phyloP scores from a whole-genome alignment of 2,888 invertebrate species.

The Ellobium chinense region DNA sequence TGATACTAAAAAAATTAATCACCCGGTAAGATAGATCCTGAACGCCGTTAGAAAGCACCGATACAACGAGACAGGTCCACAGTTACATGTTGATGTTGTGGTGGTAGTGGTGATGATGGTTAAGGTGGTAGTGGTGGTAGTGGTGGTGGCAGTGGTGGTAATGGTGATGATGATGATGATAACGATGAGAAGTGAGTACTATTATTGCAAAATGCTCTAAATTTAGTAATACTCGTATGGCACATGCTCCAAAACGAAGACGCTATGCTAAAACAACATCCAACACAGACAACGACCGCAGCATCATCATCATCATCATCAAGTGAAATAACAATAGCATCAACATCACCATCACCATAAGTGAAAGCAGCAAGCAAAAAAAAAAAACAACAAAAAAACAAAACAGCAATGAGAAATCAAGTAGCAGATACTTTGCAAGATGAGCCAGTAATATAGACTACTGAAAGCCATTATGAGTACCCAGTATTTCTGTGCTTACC shows the following conservation, averaged over 20 bases:
- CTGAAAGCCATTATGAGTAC: not conserved
- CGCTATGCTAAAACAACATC: not conserved
- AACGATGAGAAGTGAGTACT: not conserved
- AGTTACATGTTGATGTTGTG: slow-evolving; percentile 16
- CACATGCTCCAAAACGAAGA: too few relatives aligned
- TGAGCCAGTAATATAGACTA: not conserved
- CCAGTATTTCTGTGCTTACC: not conserved
- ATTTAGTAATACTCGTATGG: too few relatives aligned
- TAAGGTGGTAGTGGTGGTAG: slow-evolving; percentile 25
- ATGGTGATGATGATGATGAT: slow-evolving; percentile 2
- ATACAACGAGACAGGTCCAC: too few relatives aligned
- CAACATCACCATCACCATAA: too few relatives aligned
- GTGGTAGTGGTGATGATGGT: slow-evolving; percentile 23
- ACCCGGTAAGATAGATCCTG: too few relatives aligned
- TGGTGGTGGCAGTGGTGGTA: slow-evolving; percentile 29
- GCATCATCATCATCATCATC: too few relatives aligned
- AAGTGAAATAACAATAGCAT: too few relatives aligned
- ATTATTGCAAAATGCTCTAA: too few relatives aligned
- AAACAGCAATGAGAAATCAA: not conserved
- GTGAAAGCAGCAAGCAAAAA: too few relatives aligned
- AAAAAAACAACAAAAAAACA: not conserved
- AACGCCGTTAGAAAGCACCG: too few relatives aligned
- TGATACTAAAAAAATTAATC: too few relatives aligned
- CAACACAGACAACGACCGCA: not conserved
- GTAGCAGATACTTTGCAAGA: not conserved